Percentiles rank a stretch among this genome's conserved stretches.
These are phyloP conservation scores for Spatula clypeata DNA, from an alignment of 2,797 vertebrate genomes.

Conservation along the genomic window DNA sequence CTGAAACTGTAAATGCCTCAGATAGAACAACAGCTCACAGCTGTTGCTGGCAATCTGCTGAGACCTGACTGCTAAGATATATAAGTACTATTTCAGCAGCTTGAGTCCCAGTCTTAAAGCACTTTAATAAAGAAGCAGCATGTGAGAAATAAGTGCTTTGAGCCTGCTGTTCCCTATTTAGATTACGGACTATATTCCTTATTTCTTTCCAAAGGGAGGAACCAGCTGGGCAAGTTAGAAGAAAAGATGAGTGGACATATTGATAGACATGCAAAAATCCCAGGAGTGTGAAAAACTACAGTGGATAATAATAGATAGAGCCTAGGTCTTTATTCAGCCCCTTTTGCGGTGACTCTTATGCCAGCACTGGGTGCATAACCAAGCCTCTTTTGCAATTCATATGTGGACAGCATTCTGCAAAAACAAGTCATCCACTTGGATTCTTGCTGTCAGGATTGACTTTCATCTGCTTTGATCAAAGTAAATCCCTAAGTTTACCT, in stretches of 20 bases:
- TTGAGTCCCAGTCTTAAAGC: background rate
- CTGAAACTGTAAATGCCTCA: background rate
- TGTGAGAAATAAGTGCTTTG: background rate
- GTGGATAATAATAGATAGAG: background rate
- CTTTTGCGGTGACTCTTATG: background rate
- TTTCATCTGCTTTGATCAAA: slow-evolving; percentile 35
- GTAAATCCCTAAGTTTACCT: background rate
- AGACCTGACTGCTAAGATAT: background rate
- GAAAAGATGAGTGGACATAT: background rate
- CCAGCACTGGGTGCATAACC: background rate
- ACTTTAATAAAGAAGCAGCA: background rate
- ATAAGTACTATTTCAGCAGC: background rate
- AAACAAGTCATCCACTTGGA: background rate
- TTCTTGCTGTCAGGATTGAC: background rate
- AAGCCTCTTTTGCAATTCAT: background rate
- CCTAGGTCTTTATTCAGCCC: background rate
- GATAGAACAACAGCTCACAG: background rate
- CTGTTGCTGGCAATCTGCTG: background rate
- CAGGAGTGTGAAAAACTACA: background rate
- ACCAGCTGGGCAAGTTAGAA: background rate
- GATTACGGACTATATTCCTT: background rate
- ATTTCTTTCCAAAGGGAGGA: background rate
- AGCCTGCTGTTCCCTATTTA: background rate
- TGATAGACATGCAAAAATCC: background rate
- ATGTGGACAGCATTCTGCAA: slow-evolving; percentile 12